Percentiles rank a stretch among this genome's conserved stretches.
Evolutionary conservation across 1,140 invertebrate genomes (phyloP).

Genomic region (Drosophila ananassae): DNA sequence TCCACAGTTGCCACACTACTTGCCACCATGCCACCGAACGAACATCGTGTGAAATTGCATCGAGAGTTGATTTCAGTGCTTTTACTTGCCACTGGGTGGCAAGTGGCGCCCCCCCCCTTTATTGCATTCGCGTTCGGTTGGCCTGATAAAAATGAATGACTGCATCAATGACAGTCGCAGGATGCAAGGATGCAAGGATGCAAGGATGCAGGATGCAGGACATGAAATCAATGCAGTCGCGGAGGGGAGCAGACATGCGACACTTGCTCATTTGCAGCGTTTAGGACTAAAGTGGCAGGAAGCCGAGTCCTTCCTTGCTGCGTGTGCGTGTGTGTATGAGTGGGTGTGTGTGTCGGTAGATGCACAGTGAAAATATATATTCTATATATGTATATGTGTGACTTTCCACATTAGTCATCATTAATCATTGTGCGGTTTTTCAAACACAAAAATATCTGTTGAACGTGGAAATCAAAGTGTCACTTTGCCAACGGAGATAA

Average conservation of each 20-base stretch:
- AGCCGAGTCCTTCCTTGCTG: constrained; percentile 23
- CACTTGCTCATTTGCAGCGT: constrained; percentile 76
- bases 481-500: neutral
- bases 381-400: neutral
- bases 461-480: constrained; percentile 1
- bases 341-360: neutral
- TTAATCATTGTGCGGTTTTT: neutral
- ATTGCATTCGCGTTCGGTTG: constrained; percentile 66
- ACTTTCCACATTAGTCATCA: neutral
- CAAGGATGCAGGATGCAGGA: constrained; percentile 17
- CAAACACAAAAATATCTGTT: neutral
- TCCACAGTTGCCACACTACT: neutral
- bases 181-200: constrained; percentile 25
- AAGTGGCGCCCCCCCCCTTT: constrained; percentile 21
- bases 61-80: constrained; percentile 61
- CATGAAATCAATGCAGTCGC: constrained; percentile 44
- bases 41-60: constrained; percentile 56
- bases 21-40: constrained; percentile 1
- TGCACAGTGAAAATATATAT: constrained; percentile 10
- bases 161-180: constrained; percentile 61
- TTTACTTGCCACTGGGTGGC: neutral
- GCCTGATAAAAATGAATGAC: constrained; percentile 74
- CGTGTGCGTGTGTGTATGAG: neutral
- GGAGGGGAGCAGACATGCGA: constrained; percentile 31
- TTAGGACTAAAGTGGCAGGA: constrained; percentile 73